Conservation (phyloP, 2,797 vertebrate species). For the Hippoglossus hippoglossus region DNA sequence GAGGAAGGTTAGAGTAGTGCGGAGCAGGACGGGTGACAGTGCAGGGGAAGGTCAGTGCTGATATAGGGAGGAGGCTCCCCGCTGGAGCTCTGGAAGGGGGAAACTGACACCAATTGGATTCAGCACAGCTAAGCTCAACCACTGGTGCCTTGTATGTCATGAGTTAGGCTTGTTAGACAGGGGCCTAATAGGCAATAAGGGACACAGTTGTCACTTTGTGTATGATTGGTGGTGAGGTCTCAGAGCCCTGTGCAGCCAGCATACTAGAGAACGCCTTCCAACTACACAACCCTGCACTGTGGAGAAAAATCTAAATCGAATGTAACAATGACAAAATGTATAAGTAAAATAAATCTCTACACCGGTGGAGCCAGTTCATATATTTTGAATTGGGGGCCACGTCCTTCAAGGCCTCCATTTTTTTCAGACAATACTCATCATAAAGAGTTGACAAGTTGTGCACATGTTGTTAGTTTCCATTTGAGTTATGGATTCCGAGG, state of each 20-base stretch:
- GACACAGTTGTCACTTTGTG: slow-evolving; percentile 67
- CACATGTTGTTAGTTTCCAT: not conserved
- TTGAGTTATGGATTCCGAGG: not conserved
- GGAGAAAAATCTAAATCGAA: slow-evolving; percentile 5
- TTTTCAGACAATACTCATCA: not conserved
- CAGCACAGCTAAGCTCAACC: slow-evolving; percentile 47
- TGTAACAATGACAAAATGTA: slow-evolving; percentile 19
- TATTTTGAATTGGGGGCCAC: not conserved
- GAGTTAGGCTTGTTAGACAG: slow-evolving; percentile 60
- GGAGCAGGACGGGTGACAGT: slow-evolving; percentile 60
- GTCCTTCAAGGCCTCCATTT: not conserved
- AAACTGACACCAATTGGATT: slow-evolving; percentile 67
- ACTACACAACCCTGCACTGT: slow-evolving; percentile 1
- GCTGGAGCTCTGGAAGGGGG: slow-evolving; percentile 35
- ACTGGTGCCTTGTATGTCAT: slow-evolving; percentile 57
- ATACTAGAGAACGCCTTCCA: slow-evolving; percentile 14
- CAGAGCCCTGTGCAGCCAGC: slow-evolving; percentile 24
- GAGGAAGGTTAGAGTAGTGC: slow-evolving; percentile 54
- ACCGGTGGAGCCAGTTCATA: not conserved
- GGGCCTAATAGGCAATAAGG: slow-evolving; percentile 64
- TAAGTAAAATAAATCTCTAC: slow-evolving; percentile 20
- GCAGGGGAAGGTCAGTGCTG: slow-evolving; percentile 65
- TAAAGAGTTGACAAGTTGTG: not conserved
- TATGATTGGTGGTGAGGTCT: slow-evolving; percentile 66
- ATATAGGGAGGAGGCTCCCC: slow-evolving; percentile 46